These are phyloP conservation scores for Odontothrips loti DNA, from an alignment of 2,888 invertebrate genomes.

Conservation along the genomic window DNA sequence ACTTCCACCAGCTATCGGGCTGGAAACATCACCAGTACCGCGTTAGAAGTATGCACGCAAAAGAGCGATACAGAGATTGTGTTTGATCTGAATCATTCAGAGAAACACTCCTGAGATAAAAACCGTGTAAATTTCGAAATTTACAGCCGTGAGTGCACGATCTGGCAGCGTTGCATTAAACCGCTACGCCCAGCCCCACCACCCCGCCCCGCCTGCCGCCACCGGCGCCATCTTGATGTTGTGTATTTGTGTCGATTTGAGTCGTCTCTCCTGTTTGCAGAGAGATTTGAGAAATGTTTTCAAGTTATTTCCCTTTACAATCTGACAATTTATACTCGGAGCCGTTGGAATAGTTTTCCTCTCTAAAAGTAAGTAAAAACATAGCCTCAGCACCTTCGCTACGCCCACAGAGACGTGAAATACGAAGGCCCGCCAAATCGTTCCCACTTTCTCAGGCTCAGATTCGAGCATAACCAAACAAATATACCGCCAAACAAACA, in stretches of 20 bases:
- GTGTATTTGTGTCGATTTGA: constrained; percentile 20
- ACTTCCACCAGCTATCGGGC: background rate
- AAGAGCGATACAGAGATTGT: background rate
- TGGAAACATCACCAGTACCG: too few relatives aligned
- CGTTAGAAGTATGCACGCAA: too few relatives aligned
- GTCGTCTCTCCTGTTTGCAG: constrained; percentile 10
- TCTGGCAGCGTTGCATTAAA: background rate
- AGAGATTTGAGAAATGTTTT: constrained; percentile 14
- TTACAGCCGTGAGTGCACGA: background rate
- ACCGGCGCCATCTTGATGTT: constrained; percentile 12
- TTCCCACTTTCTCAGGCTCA: background rate
- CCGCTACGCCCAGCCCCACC: background rate
- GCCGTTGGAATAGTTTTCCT: background rate
- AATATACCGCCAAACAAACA: constrained; percentile 20
- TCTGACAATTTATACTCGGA: background rate
- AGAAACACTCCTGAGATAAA: background rate
- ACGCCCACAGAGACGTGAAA: background rate
- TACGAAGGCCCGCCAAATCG: constrained; percentile 6
- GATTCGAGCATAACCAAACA: background rate
- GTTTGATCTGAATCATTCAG: background rate
- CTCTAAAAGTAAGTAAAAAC: background rate
- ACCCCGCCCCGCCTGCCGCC: background rate
- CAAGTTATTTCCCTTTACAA: background rate
- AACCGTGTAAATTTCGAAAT: background rate
- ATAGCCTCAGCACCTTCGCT: too few relatives aligned